A percentile compares a stretch with the other conserved stretches of the same genome.
phyloP scores from a whole-genome alignment of 1,140 invertebrate species.

The Venturia canescens region DNA sequence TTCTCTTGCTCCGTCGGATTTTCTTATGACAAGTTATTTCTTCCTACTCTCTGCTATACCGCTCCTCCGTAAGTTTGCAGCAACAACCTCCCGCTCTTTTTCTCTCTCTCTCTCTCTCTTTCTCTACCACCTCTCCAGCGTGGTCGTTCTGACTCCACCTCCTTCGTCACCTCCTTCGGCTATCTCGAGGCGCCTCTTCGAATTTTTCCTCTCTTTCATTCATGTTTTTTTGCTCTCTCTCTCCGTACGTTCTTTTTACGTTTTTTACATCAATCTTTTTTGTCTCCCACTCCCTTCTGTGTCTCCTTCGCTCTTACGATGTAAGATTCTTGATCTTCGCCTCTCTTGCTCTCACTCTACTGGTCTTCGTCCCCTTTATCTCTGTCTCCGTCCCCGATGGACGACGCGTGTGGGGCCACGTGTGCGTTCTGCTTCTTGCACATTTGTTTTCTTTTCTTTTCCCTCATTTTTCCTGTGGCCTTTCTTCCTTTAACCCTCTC shows the following conservation, averaged over 20 bases:
- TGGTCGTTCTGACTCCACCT: constrained; percentile 35
- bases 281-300: background rate
- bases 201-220: constrained; percentile 44
- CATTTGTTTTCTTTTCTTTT: constrained; percentile 3
- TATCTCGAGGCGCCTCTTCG: constrained; percentile 44
- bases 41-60: constrained; percentile 28
- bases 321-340: background rate
- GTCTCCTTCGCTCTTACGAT: background rate
- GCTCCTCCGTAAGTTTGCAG: constrained; percentile 30
- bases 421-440: constrained; percentile 37
- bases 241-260: background rate
- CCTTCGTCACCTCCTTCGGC: constrained; percentile 29
- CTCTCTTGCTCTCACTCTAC: background rate
- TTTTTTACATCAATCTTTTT: constrained; percentile 5
- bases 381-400: background rate
- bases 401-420: constrained; percentile 42
- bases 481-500: background rate
- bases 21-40: constrained; percentile 30
- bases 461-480: background rate
- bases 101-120: too few species aligned
- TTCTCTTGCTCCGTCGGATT: constrained; percentile 26
- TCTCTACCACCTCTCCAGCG: constrained; percentile 40
- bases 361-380: background rate
- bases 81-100: constrained; percentile 45
- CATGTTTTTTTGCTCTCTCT: constrained; percentile 29